Conservation (phyloP, 2,113 vertebrate genomes). For the Uropsilus gracilis region DNA sequence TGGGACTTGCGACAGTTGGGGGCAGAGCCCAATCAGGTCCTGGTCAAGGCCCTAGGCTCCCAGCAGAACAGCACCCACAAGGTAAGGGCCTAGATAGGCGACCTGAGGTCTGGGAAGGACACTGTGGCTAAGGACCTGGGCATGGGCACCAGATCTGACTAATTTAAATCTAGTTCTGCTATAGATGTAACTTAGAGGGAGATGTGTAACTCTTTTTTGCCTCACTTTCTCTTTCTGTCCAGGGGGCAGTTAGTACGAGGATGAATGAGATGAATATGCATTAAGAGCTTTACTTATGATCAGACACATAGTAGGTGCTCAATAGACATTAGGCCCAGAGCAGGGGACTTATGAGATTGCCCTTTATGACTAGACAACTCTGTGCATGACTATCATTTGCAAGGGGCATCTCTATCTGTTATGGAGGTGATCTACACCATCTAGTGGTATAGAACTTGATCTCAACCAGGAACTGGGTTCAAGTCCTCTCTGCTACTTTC, state of each 20-base stretch:
- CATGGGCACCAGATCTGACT: background rate
- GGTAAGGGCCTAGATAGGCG: slow-evolving; percentile 68
- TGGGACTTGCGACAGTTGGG: slow-evolving; percentile 91
- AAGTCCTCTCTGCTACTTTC: background rate
- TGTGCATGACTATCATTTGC: background rate
- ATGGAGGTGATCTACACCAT: background rate
- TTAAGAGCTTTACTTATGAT: background rate
- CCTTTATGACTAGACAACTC: background rate
- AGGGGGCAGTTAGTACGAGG: background rate
- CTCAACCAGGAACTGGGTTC: background rate
- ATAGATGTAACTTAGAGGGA: background rate
- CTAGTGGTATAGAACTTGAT: background rate
- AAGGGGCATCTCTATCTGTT: background rate
- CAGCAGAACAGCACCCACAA: slow-evolving; percentile 88
- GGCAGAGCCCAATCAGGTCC: slow-evolving; percentile 78
- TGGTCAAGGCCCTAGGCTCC: slow-evolving; percentile 84
- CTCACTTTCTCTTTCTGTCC: background rate
- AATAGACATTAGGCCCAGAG: background rate
- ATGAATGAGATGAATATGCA: background rate
- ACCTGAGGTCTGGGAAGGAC: background rate
- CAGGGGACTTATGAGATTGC: background rate
- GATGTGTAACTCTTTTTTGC: background rate
- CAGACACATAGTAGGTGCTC: background rate
- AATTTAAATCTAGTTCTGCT: background rate
- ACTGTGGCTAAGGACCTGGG: background rate